phyloP scores from a whole-genome alignment of 1,140 invertebrate species.

The Diplogasteroides magnus region DNA sequence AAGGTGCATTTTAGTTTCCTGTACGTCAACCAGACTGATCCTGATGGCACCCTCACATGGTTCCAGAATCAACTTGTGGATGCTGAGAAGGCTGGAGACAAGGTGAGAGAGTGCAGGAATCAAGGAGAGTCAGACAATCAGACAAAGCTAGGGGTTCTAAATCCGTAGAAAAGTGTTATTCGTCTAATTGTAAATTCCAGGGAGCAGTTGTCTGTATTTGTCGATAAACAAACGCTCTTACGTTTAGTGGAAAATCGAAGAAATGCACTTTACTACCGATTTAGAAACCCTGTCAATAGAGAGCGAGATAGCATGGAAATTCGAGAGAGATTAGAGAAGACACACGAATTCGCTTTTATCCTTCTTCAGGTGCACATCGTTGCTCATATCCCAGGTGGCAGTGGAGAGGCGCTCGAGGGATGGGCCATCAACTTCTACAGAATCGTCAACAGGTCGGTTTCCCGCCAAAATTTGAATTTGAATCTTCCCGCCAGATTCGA shows the following conservation, averaged over 20 bases:
- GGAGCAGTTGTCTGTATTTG: too few species aligned
- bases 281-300: too few species aligned
- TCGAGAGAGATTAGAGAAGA: too few species aligned
- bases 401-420: slow-evolving; percentile 34
- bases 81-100: slow-evolving; percentile 85
- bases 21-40: slow-evolving; percentile 86
- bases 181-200: too few species aligned
- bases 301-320: too few species aligned
- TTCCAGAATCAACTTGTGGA: slow-evolving; percentile 83
- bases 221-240: too few species aligned
- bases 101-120: slow-evolving; percentile 56
- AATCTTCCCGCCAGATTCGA: slow-evolving; percentile 66
- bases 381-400: slow-evolving; percentile 40
- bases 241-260: too few species aligned
- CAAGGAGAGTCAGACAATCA: too few species aligned
- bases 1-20: slow-evolving; percentile 78
- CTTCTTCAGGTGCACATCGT: slow-evolving; percentile 38
- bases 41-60: slow-evolving; percentile 86
- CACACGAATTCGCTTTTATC: too few species aligned
- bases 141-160: too few species aligned
- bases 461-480: neutral
- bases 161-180: too few species aligned
- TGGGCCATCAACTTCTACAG: slow-evolving; percentile 43
- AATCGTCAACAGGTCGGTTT: slow-evolving; percentile 38
- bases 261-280: too few species aligned